These are phyloP conservation scores for Gobiocypris rarus DNA, from an alignment of 2,113 vertebrate genomes.

Conservation along the genomic window DNA sequence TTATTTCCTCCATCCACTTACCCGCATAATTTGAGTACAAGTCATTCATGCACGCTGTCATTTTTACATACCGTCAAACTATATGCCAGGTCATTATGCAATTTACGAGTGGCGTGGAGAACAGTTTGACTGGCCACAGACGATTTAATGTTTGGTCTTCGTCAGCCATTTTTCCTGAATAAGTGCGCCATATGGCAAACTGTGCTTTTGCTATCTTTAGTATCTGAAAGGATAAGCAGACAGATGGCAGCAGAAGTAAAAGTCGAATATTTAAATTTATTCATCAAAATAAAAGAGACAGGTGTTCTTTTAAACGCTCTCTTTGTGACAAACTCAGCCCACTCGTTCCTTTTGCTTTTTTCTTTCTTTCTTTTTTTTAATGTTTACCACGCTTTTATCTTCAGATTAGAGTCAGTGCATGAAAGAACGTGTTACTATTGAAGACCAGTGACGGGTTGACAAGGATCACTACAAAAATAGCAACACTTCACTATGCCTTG, in stretches of 20 bases:
- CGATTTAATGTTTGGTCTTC: slow-evolving; percentile 22
- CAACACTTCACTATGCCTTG: slow-evolving; percentile 8
- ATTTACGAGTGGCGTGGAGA: slow-evolving; percentile 15
- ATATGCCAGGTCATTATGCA: slow-evolving; percentile 23
- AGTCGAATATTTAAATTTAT: slow-evolving; percentile 26
- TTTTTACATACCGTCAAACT: slow-evolving; percentile 28
- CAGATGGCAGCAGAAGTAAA: slow-evolving; percentile 29
- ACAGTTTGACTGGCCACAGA: slow-evolving; percentile 31
- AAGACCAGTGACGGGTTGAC: slow-evolving; percentile 43
- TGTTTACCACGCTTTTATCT: slow-evolving; percentile 29
- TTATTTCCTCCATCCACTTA: slow-evolving; percentile 2
- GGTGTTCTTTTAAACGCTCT: slow-evolving; percentile 38
- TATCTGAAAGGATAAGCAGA: slow-evolving; percentile 24
- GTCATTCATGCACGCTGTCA: slow-evolving; percentile 10
- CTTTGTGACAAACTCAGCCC: slow-evolving; percentile 36
- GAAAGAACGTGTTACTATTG: slow-evolving; percentile 35
- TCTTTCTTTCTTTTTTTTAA: too few species aligned
- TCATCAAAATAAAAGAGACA: slow-evolving; percentile 36
- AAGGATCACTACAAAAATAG: slow-evolving; percentile 45
- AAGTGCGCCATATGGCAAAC: slow-evolving; percentile 32
- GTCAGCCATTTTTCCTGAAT: slow-evolving; percentile 27
- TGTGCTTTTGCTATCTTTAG: slow-evolving; percentile 20
- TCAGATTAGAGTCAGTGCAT: slow-evolving; percentile 43
- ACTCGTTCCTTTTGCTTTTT: neutral
- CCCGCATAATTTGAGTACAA: slow-evolving; percentile 25